These are phyloP conservation scores for Synanceia verrucosa DNA, from an alignment of 2,797 vertebrate genomes.

Conservation along the genomic window DNA sequence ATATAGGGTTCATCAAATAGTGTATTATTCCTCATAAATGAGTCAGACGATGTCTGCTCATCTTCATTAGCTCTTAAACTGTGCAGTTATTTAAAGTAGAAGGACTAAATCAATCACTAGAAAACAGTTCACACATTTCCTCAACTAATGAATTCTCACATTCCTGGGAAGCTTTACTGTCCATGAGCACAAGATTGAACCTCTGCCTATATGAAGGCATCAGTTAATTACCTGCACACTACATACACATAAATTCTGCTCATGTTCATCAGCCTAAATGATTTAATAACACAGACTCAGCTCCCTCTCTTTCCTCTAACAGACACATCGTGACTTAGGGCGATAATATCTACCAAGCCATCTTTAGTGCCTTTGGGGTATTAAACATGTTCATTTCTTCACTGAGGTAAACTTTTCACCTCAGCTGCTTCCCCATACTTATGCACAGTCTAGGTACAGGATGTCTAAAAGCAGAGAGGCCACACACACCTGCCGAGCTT, in stretches of 20 bases:
- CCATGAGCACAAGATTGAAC: background rate
- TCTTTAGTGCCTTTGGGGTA: slow-evolving; percentile 39
- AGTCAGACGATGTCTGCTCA: background rate
- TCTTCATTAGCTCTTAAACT: background rate
- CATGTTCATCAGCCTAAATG: slow-evolving; percentile 36
- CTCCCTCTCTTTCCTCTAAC: slow-evolving; percentile 15
- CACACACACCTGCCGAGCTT: slow-evolving; percentile 13
- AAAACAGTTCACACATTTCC: background rate
- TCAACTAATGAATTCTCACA: background rate
- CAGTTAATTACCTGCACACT: slow-evolving; percentile 13
- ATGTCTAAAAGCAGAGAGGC: slow-evolving; percentile 8
- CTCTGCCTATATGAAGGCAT: background rate
- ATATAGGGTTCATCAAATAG: background rate
- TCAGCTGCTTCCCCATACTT: slow-evolving; percentile 32
- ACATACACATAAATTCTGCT: slow-evolving; percentile 10
- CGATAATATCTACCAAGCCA: slow-evolving; percentile 38
- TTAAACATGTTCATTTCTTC: slow-evolving; percentile 62
- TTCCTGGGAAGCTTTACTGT: background rate
- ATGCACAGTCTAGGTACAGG: background rate
- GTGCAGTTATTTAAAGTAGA: background rate
- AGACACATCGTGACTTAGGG: slow-evolving; percentile 43
- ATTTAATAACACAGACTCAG: slow-evolving; percentile 33
- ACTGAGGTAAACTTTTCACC: slow-evolving; percentile 66
- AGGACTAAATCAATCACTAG: background rate
- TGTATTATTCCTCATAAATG: background rate